Conservation (phyloP, 2,888 invertebrate genomes). For the Petrolisthes manimaculis region DNA sequence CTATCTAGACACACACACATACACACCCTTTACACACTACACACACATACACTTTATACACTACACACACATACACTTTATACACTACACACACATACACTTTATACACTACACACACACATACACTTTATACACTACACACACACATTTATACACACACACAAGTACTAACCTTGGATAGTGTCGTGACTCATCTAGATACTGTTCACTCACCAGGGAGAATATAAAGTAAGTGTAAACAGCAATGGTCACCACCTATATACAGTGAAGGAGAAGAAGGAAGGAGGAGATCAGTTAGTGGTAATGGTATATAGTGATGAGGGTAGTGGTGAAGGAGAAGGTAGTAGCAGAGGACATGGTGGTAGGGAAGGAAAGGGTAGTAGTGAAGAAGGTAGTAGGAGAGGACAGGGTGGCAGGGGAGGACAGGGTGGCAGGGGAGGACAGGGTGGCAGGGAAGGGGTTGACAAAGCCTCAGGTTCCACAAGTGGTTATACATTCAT, state of each 20-base stretch:
- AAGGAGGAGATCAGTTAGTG: neutral
- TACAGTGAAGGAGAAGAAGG: neutral
- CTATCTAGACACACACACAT: too few relatives aligned
- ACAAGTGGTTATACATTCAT: too few relatives aligned
- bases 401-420: too few relatives aligned
- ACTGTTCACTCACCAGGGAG: conserved; percentile 88
- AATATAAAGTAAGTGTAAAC: conserved; percentile 92
- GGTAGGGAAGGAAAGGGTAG: neutral
- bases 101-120: too few relatives aligned
- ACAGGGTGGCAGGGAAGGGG: neutral
- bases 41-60: too few relatives aligned
- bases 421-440: neutral
- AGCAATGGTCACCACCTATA: conserved; percentile 90
- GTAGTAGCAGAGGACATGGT: neutral
- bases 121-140: too few relatives aligned
- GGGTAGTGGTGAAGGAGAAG: neutral
- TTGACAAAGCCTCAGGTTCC: neutral
- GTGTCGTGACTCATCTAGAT: conserved; percentile 74
- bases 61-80: too few relatives aligned
- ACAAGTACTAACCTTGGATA: conserved; percentile 68
- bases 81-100: too few relatives aligned
- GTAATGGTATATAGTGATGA: neutral
- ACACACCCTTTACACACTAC: too few relatives aligned
- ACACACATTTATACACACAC: too few relatives aligned
- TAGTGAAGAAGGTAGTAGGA: neutral